These are phyloP conservation scores for Dioctria rufipes DNA, from an alignment of 2,888 invertebrate species.

Conservation along the genomic window DNA sequence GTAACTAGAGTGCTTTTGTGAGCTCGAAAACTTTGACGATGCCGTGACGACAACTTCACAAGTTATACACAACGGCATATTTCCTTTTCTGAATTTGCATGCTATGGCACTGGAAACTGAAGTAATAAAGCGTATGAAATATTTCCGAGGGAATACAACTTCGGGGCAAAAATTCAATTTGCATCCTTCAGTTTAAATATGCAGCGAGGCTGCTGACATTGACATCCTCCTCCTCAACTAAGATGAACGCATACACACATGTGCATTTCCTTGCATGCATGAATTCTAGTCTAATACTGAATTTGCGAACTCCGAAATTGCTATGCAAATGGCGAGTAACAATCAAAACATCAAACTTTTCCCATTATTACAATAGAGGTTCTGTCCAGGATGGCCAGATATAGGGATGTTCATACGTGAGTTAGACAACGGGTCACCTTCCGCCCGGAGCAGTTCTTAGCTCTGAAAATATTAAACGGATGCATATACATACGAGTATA, in stretches of 20 bases:
- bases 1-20: not conserved
- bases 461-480: too few species aligned
- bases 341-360: slow-evolving; percentile 27
- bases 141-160: not conserved
- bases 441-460: too few species aligned
- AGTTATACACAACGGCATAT: slow-evolving; percentile 17
- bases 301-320: not conserved
- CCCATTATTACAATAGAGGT: not conserved
- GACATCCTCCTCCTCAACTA: not conserved
- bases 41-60: slow-evolving; percentile 23
- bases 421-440: too few species aligned
- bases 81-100: not conserved
- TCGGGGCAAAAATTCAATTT: slow-evolving; percentile 28
- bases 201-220: not conserved
- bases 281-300: not conserved
- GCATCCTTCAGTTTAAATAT: slow-evolving; percentile 19
- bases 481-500: too few species aligned
- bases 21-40: not conserved
- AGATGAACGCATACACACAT: not conserved
- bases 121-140: slow-evolving; percentile 13
- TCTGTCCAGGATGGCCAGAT: not conserved
- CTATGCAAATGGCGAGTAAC: not conserved
- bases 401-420: not conserved
- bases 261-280: not conserved
- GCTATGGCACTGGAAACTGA: too few species aligned